phyloP scores from a whole-genome alignment of 2,888 invertebrate genomes.

The Bombylius major region DNA sequence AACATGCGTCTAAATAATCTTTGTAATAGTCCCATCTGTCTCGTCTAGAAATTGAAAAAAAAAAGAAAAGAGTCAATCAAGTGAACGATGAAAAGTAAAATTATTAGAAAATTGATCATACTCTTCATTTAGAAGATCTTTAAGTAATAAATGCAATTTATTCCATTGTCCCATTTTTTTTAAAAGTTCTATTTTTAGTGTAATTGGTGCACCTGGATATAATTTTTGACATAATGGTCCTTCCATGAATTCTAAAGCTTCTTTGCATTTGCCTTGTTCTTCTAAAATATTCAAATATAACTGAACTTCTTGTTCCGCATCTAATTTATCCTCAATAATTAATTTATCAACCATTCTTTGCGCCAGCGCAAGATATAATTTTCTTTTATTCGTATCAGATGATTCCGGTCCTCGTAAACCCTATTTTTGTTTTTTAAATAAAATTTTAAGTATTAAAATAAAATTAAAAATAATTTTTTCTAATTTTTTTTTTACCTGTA shows the following conservation, averaged over 20 bases:
- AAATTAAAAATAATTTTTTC: too few species aligned
- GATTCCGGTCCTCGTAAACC: constrained; percentile 38
- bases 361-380: constrained; percentile 71
- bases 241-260: constrained; percentile 68
- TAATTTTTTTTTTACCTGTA: constrained; percentile 56
- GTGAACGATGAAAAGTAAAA: too few species aligned
- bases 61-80: not conserved
- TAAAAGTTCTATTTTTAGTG: constrained; percentile 60
- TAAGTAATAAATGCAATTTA: constrained; percentile 59
- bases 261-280: constrained; percentile 65
- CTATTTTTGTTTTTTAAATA: constrained; percentile 15
- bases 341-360: constrained; percentile 90
- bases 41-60: constrained; percentile 34
- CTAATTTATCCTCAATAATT: constrained; percentile 73
- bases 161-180: constrained; percentile 61
- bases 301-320: constrained; percentile 87
- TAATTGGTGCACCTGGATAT: constrained; percentile 53
- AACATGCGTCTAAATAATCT: constrained; percentile 58
- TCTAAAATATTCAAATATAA: constrained; percentile 81
- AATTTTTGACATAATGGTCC: constrained; percentile 57
- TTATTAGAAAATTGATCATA: constrained; percentile 30
- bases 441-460: not conserved
- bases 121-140: constrained; percentile 61
- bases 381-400: constrained; percentile 44
- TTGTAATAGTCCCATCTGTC: constrained; percentile 63